Evolutionary conservation across 2,888 invertebrate genomes (phyloP).

Genomic region (Onthophagus sagittarius): DNA sequence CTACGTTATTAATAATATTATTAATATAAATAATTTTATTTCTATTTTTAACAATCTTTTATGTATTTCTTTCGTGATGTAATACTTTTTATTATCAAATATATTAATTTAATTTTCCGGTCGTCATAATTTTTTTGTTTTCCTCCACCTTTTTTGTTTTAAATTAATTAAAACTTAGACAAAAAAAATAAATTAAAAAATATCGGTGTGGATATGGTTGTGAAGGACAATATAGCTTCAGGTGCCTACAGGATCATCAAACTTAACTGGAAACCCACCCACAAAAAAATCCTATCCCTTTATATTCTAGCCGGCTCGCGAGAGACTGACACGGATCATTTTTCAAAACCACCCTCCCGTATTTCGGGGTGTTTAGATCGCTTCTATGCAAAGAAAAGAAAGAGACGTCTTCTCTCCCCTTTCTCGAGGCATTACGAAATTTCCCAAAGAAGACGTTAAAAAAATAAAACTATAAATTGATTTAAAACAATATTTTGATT

Average conservation of each 20-base stretch:
- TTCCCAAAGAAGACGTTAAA: neutral
- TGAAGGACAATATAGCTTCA: neutral
- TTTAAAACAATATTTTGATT: no score
- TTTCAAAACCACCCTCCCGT: conserved; percentile 48
- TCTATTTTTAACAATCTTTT: no score
- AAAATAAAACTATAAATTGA: neutral
- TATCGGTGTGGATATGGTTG: neutral
- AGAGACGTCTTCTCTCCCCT: neutral
- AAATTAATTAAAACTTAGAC: neutral
- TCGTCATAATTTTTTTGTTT: neutral
- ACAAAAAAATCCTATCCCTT: neutral
- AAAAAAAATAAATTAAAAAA: neutral
- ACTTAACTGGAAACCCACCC: neutral
- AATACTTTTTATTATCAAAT: no score
- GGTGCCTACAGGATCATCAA: neutral
- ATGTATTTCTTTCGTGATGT: no score
- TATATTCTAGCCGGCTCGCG: neutral
- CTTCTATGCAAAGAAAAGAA: neutral
- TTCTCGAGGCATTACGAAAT: neutral
- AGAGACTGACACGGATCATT: conserved; percentile 46
- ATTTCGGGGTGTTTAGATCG: conserved; percentile 44
- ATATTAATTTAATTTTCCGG: neutral
- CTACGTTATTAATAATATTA: no score
- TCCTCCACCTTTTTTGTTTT: neutral
- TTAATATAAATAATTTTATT: no score